These are phyloP conservation scores for Drosophila azteca DNA, from an alignment of 1,140 invertebrate species.

Conservation along the genomic window DNA sequence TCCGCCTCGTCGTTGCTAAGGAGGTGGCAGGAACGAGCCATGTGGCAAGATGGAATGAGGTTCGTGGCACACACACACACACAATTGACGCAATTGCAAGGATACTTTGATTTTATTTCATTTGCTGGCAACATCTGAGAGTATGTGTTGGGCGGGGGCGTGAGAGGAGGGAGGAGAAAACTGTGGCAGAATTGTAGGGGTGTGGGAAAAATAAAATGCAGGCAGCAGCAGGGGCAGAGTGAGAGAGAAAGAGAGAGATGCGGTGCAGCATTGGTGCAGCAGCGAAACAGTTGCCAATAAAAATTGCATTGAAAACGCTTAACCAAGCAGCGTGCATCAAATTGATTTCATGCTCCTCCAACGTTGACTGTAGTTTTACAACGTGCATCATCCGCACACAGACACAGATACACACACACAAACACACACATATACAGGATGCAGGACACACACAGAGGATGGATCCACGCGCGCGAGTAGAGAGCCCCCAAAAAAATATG, in stretches of 20 bases:
- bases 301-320: constrained; percentile 82
- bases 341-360: constrained; percentile 69
- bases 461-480: constrained; percentile 7
- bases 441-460: not conserved
- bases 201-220: constrained; percentile 49
- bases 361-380: constrained; percentile 60
- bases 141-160: constrained; percentile 8
- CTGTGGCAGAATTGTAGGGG: not conserved
- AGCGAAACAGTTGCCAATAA: constrained; percentile 78
- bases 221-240: not conserved
- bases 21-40: constrained; percentile 25
- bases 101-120: constrained; percentile 82
- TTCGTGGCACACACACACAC: constrained; percentile 21
- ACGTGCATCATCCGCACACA: constrained; percentile 45
- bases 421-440: not conserved
- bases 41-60: constrained; percentile 36
- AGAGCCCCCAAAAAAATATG: constrained; percentile 60
- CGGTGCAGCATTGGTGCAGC: constrained; percentile 25
- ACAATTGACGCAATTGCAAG: constrained; percentile 79
- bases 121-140: constrained; percentile 61
- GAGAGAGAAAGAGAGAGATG: constrained; percentile 6
- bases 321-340: constrained; percentile 79
- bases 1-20: not conserved
- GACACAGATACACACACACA: not conserved
- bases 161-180: too few relatives aligned